Conservation (phyloP, 1,140 invertebrate species). For the Drosophila pachea region DNA sequence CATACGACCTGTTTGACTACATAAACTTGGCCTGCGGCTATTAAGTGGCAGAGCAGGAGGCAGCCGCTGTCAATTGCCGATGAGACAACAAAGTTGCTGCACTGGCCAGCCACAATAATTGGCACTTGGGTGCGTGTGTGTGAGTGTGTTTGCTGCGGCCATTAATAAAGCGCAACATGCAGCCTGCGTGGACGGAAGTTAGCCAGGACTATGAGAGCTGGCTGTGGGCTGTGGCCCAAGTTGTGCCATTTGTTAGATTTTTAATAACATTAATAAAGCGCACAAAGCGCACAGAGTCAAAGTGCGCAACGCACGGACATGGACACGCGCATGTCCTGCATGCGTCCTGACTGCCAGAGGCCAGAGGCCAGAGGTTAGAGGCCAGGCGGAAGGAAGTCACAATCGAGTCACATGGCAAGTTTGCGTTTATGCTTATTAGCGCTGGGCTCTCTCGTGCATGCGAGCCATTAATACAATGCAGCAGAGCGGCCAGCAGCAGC, state of each 20-base stretch:
- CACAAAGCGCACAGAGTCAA: conserved; percentile 63
- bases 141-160: conserved; percentile 27
- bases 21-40: conserved; percentile 1
- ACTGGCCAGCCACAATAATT: conserved; percentile 39
- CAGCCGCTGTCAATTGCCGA: conserved; percentile 27
- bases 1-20: conserved; percentile 25
- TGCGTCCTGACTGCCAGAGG: conserved; percentile 15
- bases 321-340: conserved; percentile 32
- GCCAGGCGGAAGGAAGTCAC: conserved; percentile 35
- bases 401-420: conserved; percentile 42
- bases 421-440: conserved; percentile 76
- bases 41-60: conserved; percentile 12
- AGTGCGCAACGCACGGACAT: conserved; percentile 45
- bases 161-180: conserved; percentile 55
- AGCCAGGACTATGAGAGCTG: not conserved
- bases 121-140: conserved; percentile 29
- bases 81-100: conserved; percentile 22
- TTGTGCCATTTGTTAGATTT: conserved; percentile 70
- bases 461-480: conserved; percentile 66
- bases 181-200: not conserved
- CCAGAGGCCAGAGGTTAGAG: not conserved
- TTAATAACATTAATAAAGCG: conserved; percentile 77
- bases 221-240: conserved; percentile 20
- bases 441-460: conserved; percentile 58
- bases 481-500: conserved; percentile 33